Base-by-base conservation (phyloP, 2,888 invertebrate species). In the Drosophila rellima region DNA sequence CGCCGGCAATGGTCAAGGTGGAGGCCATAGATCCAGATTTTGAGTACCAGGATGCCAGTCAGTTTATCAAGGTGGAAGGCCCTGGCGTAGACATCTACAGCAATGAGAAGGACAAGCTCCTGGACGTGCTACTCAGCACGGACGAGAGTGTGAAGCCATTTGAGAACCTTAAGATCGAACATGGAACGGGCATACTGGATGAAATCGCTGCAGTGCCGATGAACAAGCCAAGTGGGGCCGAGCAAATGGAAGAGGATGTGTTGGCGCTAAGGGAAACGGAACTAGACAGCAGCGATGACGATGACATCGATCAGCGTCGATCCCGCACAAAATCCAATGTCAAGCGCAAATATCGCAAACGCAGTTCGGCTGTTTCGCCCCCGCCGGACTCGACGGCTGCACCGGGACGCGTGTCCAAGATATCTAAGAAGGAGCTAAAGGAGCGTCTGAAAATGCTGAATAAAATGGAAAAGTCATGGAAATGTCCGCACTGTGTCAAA, bases 401-500 rank as follows among this genome's bases (percentile, higher is more conserved):
- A 1, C 77, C 90, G 0, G 79, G 82, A 18, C 91, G 92, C 3
- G 81, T 89, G 29, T 82, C 90, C 18, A 89, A 88, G 50, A 75
- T 91, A 8, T 80, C 85, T 2, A 90, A 90, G 45, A 85, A 83
- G 48, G 89, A 91, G 62, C 75, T 91, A 0, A 91, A 82, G 31
- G 90, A 88, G 47, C 91, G 92, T 2, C 74, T 91, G 37, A 91
- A 89, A 48, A 82, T 91, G 73, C 39, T 90, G 1, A 87, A 82
- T 39, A 92, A 91, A 52, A 87, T 90, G 63, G 91, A 91, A 15
- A 90, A 84, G 66, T 74, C 82, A 2, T 91, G 91, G 82, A 73
- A 91, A 62, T 92, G 92, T 62, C 84, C 89, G 5, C 79, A 89
- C 42, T 92, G 92, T 54, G 89, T 92, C 0, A 92, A 92, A 66